Conservation (phyloP, 2,113 vertebrate genomes). For the Coregonus clupeaformis region DNA sequence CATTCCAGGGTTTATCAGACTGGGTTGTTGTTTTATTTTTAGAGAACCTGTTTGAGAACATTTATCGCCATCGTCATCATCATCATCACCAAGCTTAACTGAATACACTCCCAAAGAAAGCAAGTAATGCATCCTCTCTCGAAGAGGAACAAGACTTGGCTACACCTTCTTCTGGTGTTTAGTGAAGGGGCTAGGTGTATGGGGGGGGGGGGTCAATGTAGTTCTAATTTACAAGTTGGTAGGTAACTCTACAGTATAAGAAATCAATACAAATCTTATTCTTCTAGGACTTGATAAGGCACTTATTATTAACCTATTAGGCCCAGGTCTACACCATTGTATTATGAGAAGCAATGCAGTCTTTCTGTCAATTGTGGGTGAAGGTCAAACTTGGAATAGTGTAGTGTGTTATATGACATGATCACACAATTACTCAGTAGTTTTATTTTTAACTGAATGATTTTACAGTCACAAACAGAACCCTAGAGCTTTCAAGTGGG, state of each 20-base stretch:
- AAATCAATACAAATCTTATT: background rate
- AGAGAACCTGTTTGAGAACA: conserved; percentile 44
- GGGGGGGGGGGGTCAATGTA: background rate
- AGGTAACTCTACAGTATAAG: background rate
- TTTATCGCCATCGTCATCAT: conserved; percentile 7
- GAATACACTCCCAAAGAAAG: background rate
- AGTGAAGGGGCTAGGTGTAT: too few relatives aligned
- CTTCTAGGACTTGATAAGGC: background rate
- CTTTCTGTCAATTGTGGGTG: too few relatives aligned
- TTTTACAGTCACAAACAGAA: background rate
- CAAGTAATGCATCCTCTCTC: background rate
- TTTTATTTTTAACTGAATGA: background rate
- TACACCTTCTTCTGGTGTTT: too few relatives aligned
- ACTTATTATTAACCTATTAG: too few relatives aligned
- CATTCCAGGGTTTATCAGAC: conserved; percentile 52
- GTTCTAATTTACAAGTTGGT: too few relatives aligned
- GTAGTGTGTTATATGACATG: too few relatives aligned
- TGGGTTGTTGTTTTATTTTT: conserved; percentile 20
- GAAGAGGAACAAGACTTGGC: too few relatives aligned
- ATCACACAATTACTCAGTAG: background rate
- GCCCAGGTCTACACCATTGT: too few relatives aligned
- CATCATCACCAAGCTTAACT: background rate
- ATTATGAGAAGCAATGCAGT: too few relatives aligned
- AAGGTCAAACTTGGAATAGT: too few relatives aligned
- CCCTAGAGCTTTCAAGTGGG: too few relatives aligned